Conservation (phyloP, 2,113 vertebrate genomes). For the Triplophysa rosa region DNA sequence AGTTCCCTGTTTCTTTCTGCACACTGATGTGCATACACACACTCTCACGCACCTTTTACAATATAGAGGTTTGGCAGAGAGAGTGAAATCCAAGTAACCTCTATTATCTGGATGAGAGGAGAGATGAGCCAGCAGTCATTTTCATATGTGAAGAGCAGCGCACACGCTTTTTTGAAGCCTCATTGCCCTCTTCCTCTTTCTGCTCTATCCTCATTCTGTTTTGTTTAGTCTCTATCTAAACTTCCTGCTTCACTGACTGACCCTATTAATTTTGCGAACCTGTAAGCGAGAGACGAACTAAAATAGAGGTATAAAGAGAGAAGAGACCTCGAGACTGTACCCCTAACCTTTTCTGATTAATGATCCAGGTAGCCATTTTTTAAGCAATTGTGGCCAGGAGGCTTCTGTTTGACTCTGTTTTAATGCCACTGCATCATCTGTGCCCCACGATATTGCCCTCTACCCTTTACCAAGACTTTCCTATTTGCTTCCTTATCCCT, state of each 20-base stretch:
- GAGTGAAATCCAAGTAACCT: background rate
- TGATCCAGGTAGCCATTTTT: background rate
- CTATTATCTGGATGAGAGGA: conserved; percentile 22
- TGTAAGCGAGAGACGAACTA: background rate
- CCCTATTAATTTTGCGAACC: background rate
- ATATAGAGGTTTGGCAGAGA: background rate
- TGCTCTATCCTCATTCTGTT: background rate
- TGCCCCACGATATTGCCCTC: background rate
- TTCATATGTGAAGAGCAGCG: background rate
- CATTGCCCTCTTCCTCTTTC: background rate
- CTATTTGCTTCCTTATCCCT: background rate
- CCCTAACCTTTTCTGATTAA: background rate
- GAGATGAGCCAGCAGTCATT: background rate
- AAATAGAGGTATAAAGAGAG: background rate
- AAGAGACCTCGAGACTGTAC: background rate
- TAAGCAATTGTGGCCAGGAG: background rate
- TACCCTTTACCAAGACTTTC: background rate
- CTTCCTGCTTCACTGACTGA: background rate
- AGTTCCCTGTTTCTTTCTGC: background rate
- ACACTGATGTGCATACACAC: background rate
- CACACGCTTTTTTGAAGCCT: background rate
- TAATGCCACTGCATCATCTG: conserved; percentile 1
- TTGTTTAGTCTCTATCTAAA: conserved; percentile 13
- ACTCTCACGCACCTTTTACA: background rate
- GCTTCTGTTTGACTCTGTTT: background rate